Evolutionary conservation across 2,888 invertebrate species (phyloP), one percentile per base, ranked within the genome.

Genomic region (Rhingia campestris): DNA sequence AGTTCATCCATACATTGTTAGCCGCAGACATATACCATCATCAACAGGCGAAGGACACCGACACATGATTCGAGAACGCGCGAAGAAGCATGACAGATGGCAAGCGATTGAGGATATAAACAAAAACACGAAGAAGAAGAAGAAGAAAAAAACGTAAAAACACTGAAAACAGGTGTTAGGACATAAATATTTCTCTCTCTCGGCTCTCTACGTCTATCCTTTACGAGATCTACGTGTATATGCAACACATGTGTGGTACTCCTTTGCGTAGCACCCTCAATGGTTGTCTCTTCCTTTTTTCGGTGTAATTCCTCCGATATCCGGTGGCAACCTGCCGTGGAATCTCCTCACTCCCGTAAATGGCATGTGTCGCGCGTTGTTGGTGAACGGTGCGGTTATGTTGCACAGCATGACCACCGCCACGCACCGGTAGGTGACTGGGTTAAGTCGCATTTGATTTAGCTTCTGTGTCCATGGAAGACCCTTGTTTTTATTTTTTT

Each of bases 241-340:
- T 45, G 61, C 64, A 70, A 69, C 74, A 77, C 72, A 77, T 72
- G 72, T 80, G 67, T 47, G 33, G 12, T 49, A 22, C 41, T 14
- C 10, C 14, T n/a, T 12, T 53, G 51, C 30, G 49, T 47, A 22
- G 73, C 63, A 73, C 69, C 73, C 77, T 82, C 54, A 45, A 67
- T 9, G 66, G 64, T 66, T 41, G 51, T 39, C 37, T 76, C 45
- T 69, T 73, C 37, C 51, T 64, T 69, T 63, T 70, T 74, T 14
- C 32, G 53, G 9, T 43, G 49, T 61, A 47, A 61, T 51, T 72
- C 66, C 54, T 59, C 74, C 32, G 41, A 53, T 67, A 79, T 79
- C 69, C 84, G 73, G 74, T 70, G 70, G 70, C 74, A 80, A 80
- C 74, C 74, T 84, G 84, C 74, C 1, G 70, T 80, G 80, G 74